A percentile compares a stretch with the other conserved stretches of the same genome.
Evolutionary conservation across 2,113 vertebrate genomes (phyloP).

Genomic region (Sitta europaea): DNA sequence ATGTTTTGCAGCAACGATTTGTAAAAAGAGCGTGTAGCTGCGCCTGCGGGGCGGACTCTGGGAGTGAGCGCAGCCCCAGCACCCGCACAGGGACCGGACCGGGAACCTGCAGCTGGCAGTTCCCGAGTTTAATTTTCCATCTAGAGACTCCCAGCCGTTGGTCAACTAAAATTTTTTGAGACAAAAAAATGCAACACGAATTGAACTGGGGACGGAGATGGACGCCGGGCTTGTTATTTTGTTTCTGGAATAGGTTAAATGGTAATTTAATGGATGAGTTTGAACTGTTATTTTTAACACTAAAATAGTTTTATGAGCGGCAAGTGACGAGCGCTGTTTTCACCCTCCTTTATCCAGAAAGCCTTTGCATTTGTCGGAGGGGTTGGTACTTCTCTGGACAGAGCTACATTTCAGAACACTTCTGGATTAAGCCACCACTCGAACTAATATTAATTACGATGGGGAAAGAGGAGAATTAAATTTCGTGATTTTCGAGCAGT

Average conservation of each 20-base stretch:
- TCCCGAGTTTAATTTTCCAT: not conserved
- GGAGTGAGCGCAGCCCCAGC: not conserved
- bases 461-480: not conserved
- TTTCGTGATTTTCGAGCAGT: not conserved
- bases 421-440: not conserved
- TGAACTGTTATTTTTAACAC: not conserved
- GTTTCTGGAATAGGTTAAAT: not conserved
- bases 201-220: rapidly evolving
- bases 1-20: not conserved
- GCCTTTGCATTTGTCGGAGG: not conserved
- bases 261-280: not conserved
- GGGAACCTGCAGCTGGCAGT: rapidly evolving
- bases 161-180: not conserved
- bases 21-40: rapidly evolving
- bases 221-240: not conserved
- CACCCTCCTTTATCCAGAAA: not conserved
- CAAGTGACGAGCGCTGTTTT: not conserved
- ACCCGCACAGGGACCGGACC: rapidly evolving
- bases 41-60: not conserved
- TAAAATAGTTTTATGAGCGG: not conserved
- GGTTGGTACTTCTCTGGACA: not conserved
- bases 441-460: not conserved
- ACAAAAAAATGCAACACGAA: not conserved
- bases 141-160: not conserved
- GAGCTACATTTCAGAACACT: not conserved